A percentile compares a stretch with the other conserved stretches of the same genome.
These are phyloP conservation scores for Ips nitidus DNA, from an alignment of 1,140 invertebrate genomes.

Conservation along the genomic window DNA sequence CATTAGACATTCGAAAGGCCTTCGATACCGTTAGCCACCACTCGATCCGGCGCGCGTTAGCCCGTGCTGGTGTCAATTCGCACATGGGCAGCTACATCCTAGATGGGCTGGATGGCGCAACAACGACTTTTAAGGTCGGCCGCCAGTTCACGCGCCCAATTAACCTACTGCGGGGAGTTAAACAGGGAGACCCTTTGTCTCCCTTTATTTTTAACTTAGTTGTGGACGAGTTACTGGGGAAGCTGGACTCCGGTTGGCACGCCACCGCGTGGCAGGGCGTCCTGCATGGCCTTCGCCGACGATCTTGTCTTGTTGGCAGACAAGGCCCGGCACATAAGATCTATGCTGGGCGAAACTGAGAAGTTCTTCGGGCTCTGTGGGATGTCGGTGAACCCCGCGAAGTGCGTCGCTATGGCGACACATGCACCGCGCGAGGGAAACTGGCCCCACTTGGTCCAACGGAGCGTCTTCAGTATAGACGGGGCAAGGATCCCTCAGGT, in stretches of 20 bases:
- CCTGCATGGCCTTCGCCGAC: constrained; percentile 39
- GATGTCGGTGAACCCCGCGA: too few relatives aligned
- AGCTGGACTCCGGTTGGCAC: too few relatives aligned
- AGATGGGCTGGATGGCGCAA: constrained; percentile 14
- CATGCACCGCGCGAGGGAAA: not conserved
- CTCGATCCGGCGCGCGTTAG: constrained; percentile 5
- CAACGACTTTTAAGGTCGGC: too few relatives aligned
- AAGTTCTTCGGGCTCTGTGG: not conserved
- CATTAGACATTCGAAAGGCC: constrained; percentile 44
- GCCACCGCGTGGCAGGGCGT: too few relatives aligned
- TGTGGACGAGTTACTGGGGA: too few relatives aligned
- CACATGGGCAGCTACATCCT: constrained; percentile 33
- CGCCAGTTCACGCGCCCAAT: too few relatives aligned
- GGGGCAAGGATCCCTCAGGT: not conserved
- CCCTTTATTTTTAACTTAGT: too few relatives aligned
- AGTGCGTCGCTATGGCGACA: too few relatives aligned
- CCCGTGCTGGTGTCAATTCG: constrained; percentile 1
- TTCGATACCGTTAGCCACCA: constrained; percentile 22
- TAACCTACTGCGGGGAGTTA: too few relatives aligned
- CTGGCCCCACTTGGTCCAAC: not conserved
- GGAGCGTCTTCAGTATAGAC: not conserved
- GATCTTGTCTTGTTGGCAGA: constrained; percentile 49
- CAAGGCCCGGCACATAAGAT: not conserved
- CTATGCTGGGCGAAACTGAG: not conserved
- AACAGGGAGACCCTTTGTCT: too few relatives aligned